Conservation (phyloP, 2,888 invertebrate species). For the Chrysina gloriosa region DNA sequence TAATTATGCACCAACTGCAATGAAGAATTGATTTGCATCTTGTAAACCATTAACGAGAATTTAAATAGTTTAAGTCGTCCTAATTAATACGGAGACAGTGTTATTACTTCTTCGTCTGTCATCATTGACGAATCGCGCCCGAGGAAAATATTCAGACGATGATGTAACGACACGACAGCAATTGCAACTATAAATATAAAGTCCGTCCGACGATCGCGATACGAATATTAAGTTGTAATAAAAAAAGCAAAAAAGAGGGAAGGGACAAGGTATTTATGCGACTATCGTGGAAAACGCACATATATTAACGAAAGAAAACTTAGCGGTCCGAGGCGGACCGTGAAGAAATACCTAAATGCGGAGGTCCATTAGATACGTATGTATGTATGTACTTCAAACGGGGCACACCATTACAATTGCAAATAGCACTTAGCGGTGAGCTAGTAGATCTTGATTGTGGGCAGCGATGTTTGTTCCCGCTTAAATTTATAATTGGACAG, state of each 20-base stretch:
- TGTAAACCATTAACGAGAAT: no score
- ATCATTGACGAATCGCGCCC: neutral
- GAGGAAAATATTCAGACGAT: constrained; percentile 13
- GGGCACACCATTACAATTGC: constrained; percentile 11
- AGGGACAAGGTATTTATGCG: neutral
- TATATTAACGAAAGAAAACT: constrained; percentile 8
- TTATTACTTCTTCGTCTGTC: neutral
- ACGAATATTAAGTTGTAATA: constrained; percentile 6
- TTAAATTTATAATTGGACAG: constrained; percentile 24
- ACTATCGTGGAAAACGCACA: neutral
- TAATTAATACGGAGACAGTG: constrained; percentile 17
- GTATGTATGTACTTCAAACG: constrained; percentile 30
- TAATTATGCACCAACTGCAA: no score
- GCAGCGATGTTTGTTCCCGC: constrained; percentile 15
- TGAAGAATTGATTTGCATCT: no score
- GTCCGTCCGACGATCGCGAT: neutral
- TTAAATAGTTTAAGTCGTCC: neutral
- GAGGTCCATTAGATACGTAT: neutral
- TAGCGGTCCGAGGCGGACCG: no score
- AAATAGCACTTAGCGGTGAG: neutral
- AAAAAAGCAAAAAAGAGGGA: neutral
- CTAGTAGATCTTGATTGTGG: constrained; percentile 13
- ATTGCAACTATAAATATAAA: constrained; percentile 5
- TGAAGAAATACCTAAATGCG: constrained; percentile 18
- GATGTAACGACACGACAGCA: constrained; percentile 10